Conservation (phyloP, 2,797 vertebrate species). For the Threskiornis aethiopicus region DNA sequence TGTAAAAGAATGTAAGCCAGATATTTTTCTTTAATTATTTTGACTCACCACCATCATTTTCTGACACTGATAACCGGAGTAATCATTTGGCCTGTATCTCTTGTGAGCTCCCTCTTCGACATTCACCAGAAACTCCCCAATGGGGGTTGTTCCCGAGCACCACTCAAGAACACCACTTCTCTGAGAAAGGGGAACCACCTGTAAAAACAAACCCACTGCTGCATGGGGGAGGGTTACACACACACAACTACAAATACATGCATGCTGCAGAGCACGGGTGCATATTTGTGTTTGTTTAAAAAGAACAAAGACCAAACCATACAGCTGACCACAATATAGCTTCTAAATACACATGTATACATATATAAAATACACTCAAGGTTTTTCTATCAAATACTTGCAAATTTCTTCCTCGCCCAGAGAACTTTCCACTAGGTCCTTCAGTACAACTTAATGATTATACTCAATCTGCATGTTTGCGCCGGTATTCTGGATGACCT, state of each 20-base stretch:
- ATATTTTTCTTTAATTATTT: neutral
- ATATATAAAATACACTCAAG: neutral
- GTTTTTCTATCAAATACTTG: neutral
- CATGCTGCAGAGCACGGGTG: neutral
- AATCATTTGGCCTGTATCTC: conserved; percentile 89
- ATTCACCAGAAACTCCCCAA: conserved; percentile 91
- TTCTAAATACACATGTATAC: neutral
- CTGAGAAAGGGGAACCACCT: conserved; percentile 98
- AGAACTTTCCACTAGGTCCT: neutral
- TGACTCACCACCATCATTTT: conserved; percentile 85
- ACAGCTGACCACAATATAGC: neutral
- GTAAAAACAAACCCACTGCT: neutral
- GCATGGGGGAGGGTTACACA: neutral
- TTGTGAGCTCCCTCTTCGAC: conserved; percentile 86
- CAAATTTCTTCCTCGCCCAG: neutral
- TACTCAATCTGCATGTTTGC: neutral
- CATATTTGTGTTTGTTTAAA: neutral
- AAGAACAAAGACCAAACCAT: neutral
- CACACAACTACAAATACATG: accelerated
- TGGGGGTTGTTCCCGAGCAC: conserved; percentile 92
- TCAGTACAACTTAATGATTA: neutral
- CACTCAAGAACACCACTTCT: conserved; percentile 94
- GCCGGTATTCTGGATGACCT: neutral
- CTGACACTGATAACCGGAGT: conserved; percentile 78
- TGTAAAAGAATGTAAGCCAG: neutral